Percentiles rank a stretch among this genome's conserved stretches.
Evolutionary conservation across 2,113 vertebrate species (phyloP).

Genomic region (Sminthopsis crassicaudata): DNA sequence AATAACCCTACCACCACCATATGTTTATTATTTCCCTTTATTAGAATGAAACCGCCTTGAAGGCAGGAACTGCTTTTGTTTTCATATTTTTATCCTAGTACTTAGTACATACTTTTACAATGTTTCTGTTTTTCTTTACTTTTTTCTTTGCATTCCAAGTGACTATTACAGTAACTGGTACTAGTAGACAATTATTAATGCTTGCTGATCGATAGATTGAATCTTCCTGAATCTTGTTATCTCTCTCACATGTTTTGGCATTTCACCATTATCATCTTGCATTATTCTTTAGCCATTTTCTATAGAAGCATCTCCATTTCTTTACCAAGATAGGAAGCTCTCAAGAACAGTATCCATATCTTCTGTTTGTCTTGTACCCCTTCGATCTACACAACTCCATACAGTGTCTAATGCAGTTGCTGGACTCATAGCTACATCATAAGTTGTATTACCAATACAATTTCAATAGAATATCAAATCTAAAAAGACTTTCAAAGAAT

Average conservation of each 20-base stretch:
- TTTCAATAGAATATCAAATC: neutral
- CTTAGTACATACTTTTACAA: neutral
- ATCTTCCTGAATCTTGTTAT: neutral
- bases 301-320: neutral
- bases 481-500: neutral
- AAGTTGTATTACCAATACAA: neutral
- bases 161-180: neutral
- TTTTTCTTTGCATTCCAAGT: neutral
- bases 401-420: neutral
- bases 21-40: neutral
- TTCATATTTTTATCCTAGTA: neutral
- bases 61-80: neutral
- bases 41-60: neutral
- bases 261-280: neutral
- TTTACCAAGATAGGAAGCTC: neutral
- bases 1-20: neutral
- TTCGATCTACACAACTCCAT: neutral
- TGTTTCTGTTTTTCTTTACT: neutral
- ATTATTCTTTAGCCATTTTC: neutral
- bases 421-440: neutral
- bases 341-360: neutral
- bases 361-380: neutral
- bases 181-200: neutral
- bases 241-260: neutral
- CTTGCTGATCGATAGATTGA: neutral